Evolutionary conservation across 2,113 vertebrate genomes (phyloP).

Genomic region (Bombycilla garrulus): DNA sequence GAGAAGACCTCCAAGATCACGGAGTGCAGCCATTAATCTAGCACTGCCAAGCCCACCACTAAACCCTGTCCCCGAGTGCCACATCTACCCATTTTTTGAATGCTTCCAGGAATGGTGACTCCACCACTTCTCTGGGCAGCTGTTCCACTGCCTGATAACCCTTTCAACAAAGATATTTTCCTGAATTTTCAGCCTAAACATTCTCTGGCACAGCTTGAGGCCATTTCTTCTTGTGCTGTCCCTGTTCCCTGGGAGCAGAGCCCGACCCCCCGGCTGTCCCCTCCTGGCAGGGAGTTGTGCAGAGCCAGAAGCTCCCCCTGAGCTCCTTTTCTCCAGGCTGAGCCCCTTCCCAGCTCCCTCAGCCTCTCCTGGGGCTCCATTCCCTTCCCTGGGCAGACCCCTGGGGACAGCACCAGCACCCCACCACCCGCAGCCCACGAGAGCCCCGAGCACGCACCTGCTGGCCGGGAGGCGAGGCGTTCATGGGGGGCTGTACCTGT

Average conservation of each 20-base stretch:
- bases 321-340: not conserved
- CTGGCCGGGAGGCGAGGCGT: slow-evolving; percentile 91
- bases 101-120: not conserved
- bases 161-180: not conserved
- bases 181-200: not conserved
- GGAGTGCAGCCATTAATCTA: not conserved
- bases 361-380: rapidly evolving
- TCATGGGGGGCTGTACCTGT: slow-evolving; percentile 89
- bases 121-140: not conserved
- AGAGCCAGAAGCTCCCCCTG: not conserved
- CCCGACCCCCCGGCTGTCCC: rapidly evolving
- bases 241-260: not conserved
- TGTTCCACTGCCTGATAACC: not conserved
- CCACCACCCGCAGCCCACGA: rapidly evolving
- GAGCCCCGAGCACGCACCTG: slow-evolving; percentile 78
- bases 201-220: too few relatives aligned
- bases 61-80: not conserved
- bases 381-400: not conserved
- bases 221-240: not conserved
- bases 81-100: not conserved
- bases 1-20: not conserved
- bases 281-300: not conserved
- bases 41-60: not conserved
- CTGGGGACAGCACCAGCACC: rapidly evolving
- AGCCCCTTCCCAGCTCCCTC: not conserved